These are phyloP conservation scores for Quadriops clusia DNA, from an alignment of 2,888 invertebrate genomes.

Conservation along the genomic window DNA sequence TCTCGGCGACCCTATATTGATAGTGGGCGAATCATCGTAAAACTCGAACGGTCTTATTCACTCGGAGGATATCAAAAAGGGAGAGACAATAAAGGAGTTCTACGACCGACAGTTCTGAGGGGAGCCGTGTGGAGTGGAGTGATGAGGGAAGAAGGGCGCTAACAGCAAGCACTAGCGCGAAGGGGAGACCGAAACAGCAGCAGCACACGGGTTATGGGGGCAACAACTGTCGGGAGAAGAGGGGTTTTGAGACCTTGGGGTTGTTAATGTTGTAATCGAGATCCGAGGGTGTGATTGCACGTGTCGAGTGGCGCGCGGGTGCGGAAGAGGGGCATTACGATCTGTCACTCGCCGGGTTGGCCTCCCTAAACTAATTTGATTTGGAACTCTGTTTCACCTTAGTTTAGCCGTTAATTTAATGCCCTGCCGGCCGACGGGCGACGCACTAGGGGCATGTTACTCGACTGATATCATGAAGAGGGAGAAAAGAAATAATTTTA, in stretches of 20 bases:
- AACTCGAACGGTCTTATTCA: conserved; percentile 4
- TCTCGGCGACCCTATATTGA: conserved; percentile 6
- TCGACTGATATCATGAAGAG: too few relatives aligned
- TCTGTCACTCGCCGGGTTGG: conserved; percentile 25
- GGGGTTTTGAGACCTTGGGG: conserved; percentile 1
- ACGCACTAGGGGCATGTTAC: too few relatives aligned
- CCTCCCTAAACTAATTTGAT: conserved; percentile 27
- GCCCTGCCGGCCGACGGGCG: too few relatives aligned
- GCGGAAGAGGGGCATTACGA: conserved; percentile 25
- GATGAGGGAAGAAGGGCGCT: conserved; percentile 1
- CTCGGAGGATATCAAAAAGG: conserved; percentile 2
- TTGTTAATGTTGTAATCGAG: conserved; percentile 27
- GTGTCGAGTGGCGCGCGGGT: conserved; percentile 20
- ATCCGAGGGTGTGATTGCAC: conserved; percentile 30
- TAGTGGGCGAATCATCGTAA: conserved; percentile 8
- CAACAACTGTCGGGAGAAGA: conserved; percentile 3
- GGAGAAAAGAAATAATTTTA: too few relatives aligned
- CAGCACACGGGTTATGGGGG: conserved; percentile 1
- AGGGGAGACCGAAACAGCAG: conserved; percentile 1
- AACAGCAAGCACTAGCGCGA: conserved; percentile 4
- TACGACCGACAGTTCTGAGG: conserved; percentile 1
- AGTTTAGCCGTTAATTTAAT: too few relatives aligned
- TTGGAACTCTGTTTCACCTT: too few relatives aligned
- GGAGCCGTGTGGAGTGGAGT: conserved; percentile 2
- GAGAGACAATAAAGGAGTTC: conserved; percentile 5